Base-by-base conservation (phyloP, 2,888 invertebrate genomes). In the Drosophila quinaria region DNA sequence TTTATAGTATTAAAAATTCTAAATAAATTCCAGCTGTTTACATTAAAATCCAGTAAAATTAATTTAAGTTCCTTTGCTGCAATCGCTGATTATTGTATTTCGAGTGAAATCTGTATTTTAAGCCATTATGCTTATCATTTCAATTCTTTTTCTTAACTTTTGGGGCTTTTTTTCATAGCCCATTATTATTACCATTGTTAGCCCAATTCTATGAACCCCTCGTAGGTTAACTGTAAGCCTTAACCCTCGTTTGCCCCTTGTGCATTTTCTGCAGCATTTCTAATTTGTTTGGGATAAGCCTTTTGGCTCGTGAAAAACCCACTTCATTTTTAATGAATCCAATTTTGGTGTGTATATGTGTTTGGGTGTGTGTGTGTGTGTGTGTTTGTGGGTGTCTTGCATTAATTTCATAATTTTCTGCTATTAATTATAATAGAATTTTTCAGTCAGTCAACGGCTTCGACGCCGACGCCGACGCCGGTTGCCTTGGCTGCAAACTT, bases 291-390 rank as follows among this genome's bases (percentile, higher is more conserved):
- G 86, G 79, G 88, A 70, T 86, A 83, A 83, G 78, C 78, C 64
- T 63, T 69, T 69, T 74, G 13, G 64, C 37, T 41, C 59, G 22
- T 41, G 31, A 11, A 37, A 55, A 78, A 89, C 76, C 84, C 87
- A 85, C 89, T 85, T 85, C 89, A 87, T 85, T 89, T 85, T 85
- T 87, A 89, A 85, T 85, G 84, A 85, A 85, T 89, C 89, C 89
- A 85, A 85, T 85, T 85, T 85, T 39, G 71, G 69, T 50, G 54
- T 55, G 15, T 37, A 13, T 59, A 1, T 50, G 29, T 50, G 9
- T 46, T 25, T 42, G 25, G 59, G 39, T 72, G 2, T 50, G 29
- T 50, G 9, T 46, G 31, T 42, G 25, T 61, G 39, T 72, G 46
- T 75, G 50, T 61, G 49, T 66, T 46, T 73, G 63, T 54, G 59